Evolutionary conservation across 1,140 invertebrate species (phyloP), one percentile per base, ranked within the genome.

Genomic region (Mactra quadrangularis): DNA sequence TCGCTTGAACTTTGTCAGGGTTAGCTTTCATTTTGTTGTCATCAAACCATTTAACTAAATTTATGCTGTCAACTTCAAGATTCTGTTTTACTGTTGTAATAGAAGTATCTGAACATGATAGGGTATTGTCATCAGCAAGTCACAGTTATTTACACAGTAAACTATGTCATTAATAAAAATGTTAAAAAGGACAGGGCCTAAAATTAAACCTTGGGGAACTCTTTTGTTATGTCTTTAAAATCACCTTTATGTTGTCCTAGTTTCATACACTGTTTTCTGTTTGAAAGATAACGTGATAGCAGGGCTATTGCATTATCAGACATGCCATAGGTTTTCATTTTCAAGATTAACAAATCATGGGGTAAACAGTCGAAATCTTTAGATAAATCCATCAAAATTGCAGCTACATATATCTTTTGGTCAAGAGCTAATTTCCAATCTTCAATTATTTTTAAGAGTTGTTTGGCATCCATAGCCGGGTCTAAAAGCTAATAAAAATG

Each of bases 321-420:
- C 19, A 82, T 0, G 17, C 50, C 64, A 62, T 60, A 82, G 9
- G 4, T 2, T 72, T 60, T 50, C 41, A 60, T 19, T 50, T 82
- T 82, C 25, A 31, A 19, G 13, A 47, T n/a, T 9, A 70, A n/a
- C 17, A 81, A 29, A 22, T 81, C 38, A 47, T 45, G 22, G 15
- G 78, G 78, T 4, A 82, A 29, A 31, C 78, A 72, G 52, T 47
- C 78, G 33, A 71, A 81, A 0, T 53, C 77, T 52, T 82, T 82
- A 3, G 66, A 72, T n/a, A n/a, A n/a, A n/a, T n/a, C n/a, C n/a
- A n/a, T n/a, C n/a, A n/a, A n/a, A n/a, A n/a, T n/a, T n/a, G 60
- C 71, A 55, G 70, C 59, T 29, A 52, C 27, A 82, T 50, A 82
- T 31, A 64, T 31, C 19, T 74, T 64, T 15, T 62, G 35, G 33